Percentiles rank a stretch among this genome's conserved stretches.
phyloP scores from a whole-genome alignment of 92 coral and sea anemone genomes.

The Actinernus sp. region DNA sequence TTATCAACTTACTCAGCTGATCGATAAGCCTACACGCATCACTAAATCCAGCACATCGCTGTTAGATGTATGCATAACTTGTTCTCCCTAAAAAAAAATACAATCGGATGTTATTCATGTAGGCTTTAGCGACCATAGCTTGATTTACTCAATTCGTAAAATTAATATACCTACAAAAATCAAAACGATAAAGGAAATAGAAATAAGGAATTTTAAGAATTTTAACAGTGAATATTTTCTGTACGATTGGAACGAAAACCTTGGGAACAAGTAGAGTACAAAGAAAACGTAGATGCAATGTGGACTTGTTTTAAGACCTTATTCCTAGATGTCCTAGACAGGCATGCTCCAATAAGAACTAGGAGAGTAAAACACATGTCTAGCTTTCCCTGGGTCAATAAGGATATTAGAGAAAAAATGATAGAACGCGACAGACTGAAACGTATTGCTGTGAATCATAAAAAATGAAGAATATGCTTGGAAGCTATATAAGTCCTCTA shows the following conservation, averaged over 20 bases:
- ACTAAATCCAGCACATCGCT: conserved; percentile 13
- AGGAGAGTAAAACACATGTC: conserved; percentile 28
- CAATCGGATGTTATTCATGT: conserved; percentile 18
- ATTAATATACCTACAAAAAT: conserved; percentile 6
- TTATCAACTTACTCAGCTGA: conserved; percentile 31
- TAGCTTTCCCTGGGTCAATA: conserved; percentile 40
- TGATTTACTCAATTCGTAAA: conserved; percentile 21
- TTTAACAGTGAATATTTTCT: conserved; percentile 10
- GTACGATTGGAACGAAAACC: conserved; percentile 10
- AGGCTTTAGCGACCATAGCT: conserved; percentile 30
- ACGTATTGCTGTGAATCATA: conserved; percentile 27
- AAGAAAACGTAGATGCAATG: conserved; percentile 24
- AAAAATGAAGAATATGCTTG: conserved; percentile 23
- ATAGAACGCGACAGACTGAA: conserved; percentile 35
- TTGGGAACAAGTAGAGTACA: conserved; percentile 3
- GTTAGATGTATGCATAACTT: conserved; percentile 33
- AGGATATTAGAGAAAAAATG: conserved; percentile 39
- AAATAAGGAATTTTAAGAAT: conserved; percentile 29
- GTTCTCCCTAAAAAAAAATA: conserved; percentile 16
- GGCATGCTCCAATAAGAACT: conserved; percentile 34
- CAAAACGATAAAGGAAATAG: conserved; percentile 3
- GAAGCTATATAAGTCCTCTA: conserved; percentile 21
- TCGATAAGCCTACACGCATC: conserved; percentile 38
- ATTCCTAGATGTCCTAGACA: conserved; percentile 17
- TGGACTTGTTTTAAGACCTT: conserved; percentile 14